phyloP scores from a whole-genome alignment of 53 echinoderm and acorn worm genomes.

The Zoroaster sp. region DNA sequence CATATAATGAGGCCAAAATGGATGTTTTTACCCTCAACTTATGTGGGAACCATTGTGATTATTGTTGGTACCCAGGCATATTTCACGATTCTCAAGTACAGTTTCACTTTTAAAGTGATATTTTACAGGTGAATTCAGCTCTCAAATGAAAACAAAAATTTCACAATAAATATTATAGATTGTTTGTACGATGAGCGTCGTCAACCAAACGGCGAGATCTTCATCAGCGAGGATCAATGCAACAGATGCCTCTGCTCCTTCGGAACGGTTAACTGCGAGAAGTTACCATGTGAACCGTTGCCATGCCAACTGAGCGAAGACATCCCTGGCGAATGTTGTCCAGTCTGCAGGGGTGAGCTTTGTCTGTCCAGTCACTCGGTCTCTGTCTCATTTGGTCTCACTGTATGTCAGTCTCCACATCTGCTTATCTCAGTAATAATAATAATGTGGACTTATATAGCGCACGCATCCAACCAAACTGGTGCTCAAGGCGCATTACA shows the following conservation, averaged over 20 bases:
- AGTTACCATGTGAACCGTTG: slow-evolving; percentile 62
- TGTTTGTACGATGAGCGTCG: slow-evolving; percentile 78
- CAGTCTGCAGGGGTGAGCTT: slow-evolving; percentile 80
- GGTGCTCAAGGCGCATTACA: too few species aligned
- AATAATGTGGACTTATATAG: too few species aligned
- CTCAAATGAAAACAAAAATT: background rate
- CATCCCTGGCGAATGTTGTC: slow-evolving; percentile 84
- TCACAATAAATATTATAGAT: slow-evolving; percentile 28
- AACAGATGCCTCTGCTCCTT: slow-evolving; percentile 76
- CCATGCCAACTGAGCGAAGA: slow-evolving; percentile 64
- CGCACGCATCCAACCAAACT: too few species aligned
- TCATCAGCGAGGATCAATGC: slow-evolving; percentile 73
- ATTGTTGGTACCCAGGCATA: too few species aligned
- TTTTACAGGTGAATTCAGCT: background rate
- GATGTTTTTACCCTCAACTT: too few species aligned
- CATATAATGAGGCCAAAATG: too few species aligned
- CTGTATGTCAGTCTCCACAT: too few species aligned
- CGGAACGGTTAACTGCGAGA: slow-evolving; percentile 79
- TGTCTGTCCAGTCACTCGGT: too few species aligned
- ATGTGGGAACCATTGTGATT: too few species aligned
- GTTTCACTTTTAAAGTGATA: background rate
- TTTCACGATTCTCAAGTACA: too few species aligned
- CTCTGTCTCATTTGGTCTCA: too few species aligned
- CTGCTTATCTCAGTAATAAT: too few species aligned
- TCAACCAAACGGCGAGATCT: slow-evolving; percentile 65